Conservation (phyloP, 2,888 invertebrate species). For the Ligdia adustata region DNA sequence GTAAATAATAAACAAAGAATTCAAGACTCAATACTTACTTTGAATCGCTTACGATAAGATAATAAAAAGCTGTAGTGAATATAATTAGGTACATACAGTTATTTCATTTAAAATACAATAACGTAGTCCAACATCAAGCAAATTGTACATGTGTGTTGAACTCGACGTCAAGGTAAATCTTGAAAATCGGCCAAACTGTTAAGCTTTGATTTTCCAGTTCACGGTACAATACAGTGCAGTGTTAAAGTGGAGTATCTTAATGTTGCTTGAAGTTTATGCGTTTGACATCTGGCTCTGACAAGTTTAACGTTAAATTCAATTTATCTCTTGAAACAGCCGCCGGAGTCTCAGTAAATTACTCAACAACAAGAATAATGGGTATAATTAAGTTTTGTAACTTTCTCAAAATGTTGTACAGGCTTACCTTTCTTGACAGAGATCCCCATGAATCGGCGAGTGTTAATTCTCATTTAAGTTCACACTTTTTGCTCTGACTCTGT, state of each 20-base stretch:
- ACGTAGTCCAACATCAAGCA: not conserved
- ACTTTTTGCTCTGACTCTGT: slow-evolving; percentile 1
- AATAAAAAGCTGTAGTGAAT: no score
- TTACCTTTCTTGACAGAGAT: slow-evolving; percentile 28
- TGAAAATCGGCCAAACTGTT: slow-evolving; percentile 10
- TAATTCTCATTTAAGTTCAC: not conserved
- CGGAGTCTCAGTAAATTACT: slow-evolving; percentile 41
- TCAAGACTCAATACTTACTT: no score
- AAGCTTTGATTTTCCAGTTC: slow-evolving; percentile 29
- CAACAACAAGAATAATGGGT: slow-evolving; percentile 40
- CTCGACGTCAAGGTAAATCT: slow-evolving; percentile 6
- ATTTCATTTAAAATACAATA: not conserved
- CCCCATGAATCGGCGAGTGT: slow-evolving; percentile 22
- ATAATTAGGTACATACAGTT: not conserved
- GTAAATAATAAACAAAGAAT: no score
- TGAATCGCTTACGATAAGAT: no score
- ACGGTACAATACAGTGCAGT: slow-evolving; percentile 25
- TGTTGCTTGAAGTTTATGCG: slow-evolving; percentile 42
- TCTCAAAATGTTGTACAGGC: slow-evolving; percentile 29
- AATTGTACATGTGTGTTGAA: not conserved
- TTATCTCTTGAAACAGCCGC: slow-evolving; percentile 44
- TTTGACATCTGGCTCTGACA: slow-evolving; percentile 51
- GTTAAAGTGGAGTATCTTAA: slow-evolving; percentile 39
- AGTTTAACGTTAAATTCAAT: slow-evolving; percentile 49
- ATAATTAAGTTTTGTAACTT: slow-evolving; percentile 41